phyloP scores from a whole-genome alignment of 2,888 invertebrate species.

The Drosophila falleni region DNA sequence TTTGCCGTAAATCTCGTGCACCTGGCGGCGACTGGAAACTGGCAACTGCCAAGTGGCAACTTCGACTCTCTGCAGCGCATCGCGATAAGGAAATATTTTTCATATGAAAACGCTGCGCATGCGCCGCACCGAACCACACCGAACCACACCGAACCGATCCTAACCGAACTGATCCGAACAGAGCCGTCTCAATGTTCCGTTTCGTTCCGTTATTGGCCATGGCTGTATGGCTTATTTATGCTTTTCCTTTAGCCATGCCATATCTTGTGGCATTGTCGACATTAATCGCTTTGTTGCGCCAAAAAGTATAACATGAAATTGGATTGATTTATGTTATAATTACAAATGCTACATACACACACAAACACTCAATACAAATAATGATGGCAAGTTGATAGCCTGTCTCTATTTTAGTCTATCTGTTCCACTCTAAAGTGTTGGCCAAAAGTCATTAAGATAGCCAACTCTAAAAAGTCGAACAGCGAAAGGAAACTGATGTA shows the following conservation, averaged over 20 bases:
- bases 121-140: conserved; percentile 22
- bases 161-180: conserved; percentile 3
- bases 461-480: background rate
- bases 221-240: conserved; percentile 76
- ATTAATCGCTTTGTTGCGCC: conserved; percentile 74
- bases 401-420: background rate
- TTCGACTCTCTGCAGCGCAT: conserved; percentile 51
- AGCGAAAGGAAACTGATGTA: conserved; percentile 19
- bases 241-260: conserved; percentile 78
- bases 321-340: conserved; percentile 81
- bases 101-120: conserved; percentile 65
- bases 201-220: conserved; percentile 70
- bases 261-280: conserved; percentile 76
- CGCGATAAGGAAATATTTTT: conserved; percentile 79
- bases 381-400: conserved; percentile 32
- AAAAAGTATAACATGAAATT: conserved; percentile 77
- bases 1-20: conserved; percentile 78
- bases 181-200: conserved; percentile 44
- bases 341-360: conserved; percentile 50
- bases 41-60: conserved; percentile 19
- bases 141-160: conserved; percentile 21
- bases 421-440: conserved; percentile 36
- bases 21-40: conserved; percentile 65
- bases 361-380: conserved; percentile 36
- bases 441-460: conserved; percentile 47